phyloP scores from a whole-genome alignment of 2,113 vertebrate species.

The Xenopus laevis region DNA sequence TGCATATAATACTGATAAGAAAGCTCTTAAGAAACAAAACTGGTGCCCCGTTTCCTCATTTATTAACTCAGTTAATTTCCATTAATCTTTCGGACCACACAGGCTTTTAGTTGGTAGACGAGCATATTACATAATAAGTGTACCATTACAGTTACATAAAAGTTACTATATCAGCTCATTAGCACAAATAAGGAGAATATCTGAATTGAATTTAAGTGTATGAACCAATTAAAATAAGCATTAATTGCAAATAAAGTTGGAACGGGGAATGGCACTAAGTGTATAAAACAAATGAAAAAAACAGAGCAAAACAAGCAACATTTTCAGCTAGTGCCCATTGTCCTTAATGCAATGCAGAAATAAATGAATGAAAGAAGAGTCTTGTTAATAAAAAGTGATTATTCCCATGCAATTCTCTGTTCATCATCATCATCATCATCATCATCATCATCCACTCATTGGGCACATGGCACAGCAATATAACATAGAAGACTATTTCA shows the following conservation, averaged over 20 bases:
- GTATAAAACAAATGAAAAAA: conserved; percentile 65
- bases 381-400: conserved; percentile 81
- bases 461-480: too few species aligned
- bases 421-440: neutral
- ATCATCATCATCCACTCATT: too few species aligned
- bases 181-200: conserved; percentile 34
- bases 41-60: neutral
- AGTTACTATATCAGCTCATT: conserved; percentile 34
- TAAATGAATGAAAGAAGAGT: conserved; percentile 69
- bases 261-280: conserved; percentile 57
- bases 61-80: neutral
- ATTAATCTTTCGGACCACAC: neutral
- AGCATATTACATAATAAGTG: neutral
- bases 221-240: conserved; percentile 65
- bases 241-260: conserved; percentile 35
- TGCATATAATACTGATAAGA: neutral
- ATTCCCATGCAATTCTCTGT: conserved; percentile 45
- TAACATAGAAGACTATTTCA: too few species aligned
- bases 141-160: neutral
- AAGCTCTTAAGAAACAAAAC: neutral
- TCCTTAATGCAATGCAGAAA: conserved; percentile 72
- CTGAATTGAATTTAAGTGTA: conserved; percentile 63
- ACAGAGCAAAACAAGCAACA: conserved; percentile 64
- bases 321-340: conserved; percentile 75
- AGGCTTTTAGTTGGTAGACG: neutral